phyloP scores from a whole-genome alignment of 2,888 invertebrate species.

The Loripinus fragilis region DNA sequence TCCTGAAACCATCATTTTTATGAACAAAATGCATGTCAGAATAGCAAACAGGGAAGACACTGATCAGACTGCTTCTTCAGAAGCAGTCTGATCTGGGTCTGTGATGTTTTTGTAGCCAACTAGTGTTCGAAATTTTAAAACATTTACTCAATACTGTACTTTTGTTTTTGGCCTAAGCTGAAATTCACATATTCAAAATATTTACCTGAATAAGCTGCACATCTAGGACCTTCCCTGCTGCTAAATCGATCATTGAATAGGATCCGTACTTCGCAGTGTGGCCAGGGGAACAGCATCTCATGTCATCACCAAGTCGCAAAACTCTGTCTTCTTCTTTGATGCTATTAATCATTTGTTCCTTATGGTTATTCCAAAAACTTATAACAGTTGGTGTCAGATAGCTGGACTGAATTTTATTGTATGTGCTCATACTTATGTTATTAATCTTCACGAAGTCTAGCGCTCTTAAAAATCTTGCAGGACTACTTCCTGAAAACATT shows the following conservation, averaged over 20 bases:
- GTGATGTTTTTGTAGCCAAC: neutral
- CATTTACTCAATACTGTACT: no score
- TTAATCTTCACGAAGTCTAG: slow-evolving; percentile 4
- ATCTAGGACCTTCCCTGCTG: neutral
- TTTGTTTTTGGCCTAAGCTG: no score
- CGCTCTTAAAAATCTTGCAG: neutral
- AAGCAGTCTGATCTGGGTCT: neutral
- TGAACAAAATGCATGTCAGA: no score
- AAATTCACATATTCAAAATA: no score
- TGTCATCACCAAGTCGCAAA: slow-evolving; percentile 17
- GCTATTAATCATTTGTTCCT: neutral
- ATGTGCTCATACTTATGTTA: slow-evolving; percentile 10
- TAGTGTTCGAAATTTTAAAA: neutral
- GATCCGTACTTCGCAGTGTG: slow-evolving; percentile 30
- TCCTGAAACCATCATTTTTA: no score
- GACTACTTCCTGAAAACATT: slow-evolving; percentile 21
- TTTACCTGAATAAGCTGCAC: slow-evolving; percentile 17
- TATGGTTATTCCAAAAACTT: slow-evolving; percentile 12
- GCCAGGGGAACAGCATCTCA: slow-evolving; percentile 28
- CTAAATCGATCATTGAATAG: slow-evolving; percentile 14
- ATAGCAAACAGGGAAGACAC: neutral
- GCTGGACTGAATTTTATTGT: slow-evolving; percentile 9
- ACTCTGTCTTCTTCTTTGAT: neutral
- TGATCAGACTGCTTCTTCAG: neutral
- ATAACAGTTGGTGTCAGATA: slow-evolving; percentile 23